A percentile compares a stretch with the other conserved stretches of the same genome.
These are phyloP conservation scores for Oostethus manadensis DNA, from an alignment of 2,113 vertebrate species.

Conservation along the genomic window DNA sequence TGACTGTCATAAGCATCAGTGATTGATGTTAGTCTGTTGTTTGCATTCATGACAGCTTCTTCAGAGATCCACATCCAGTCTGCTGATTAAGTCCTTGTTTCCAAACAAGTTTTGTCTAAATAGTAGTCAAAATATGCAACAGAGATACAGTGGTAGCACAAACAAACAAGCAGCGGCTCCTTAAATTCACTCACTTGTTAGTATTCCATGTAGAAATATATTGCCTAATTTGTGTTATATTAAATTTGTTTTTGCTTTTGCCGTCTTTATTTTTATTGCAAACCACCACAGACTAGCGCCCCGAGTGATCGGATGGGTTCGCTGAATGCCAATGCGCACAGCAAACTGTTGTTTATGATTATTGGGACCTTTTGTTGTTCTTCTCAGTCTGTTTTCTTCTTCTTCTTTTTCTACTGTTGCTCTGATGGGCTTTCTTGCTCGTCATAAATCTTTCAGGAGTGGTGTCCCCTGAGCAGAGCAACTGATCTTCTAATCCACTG, in stretches of 20 bases:
- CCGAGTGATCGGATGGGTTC: constrained; percentile 64
- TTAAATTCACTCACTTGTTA: constrained; percentile 60
- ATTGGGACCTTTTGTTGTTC: constrained; percentile 53
- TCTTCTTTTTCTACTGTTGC: constrained; percentile 22
- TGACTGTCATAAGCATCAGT: too few relatives aligned
- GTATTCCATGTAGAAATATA: constrained; percentile 66
- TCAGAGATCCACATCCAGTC: too few relatives aligned
- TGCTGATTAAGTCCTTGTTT: neutral
- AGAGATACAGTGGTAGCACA: constrained; percentile 62
- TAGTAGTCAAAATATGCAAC: constrained; percentile 37
- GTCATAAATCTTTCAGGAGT: constrained; percentile 52
- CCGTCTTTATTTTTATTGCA: constrained; percentile 75
- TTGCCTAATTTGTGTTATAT: constrained; percentile 73
- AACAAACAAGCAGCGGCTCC: constrained; percentile 58
- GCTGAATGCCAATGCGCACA: constrained; percentile 62
- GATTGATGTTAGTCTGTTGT: too few relatives aligned
- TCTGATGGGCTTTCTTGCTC: constrained; percentile 54
- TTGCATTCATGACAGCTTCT: too few relatives aligned
- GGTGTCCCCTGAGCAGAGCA: constrained; percentile 36
- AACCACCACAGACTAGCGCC: constrained; percentile 70
- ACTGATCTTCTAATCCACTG: constrained; percentile 49
- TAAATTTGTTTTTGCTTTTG: constrained; percentile 76
- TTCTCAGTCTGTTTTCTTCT: constrained; percentile 1
- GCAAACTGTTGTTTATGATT: constrained; percentile 70
- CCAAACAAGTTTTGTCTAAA: constrained; percentile 23